A percentile compares a stretch with the other conserved stretches of the same genome.
phyloP scores from a whole-genome alignment of 2,113 vertebrate species.

The Chloropsis hardwickii region DNA sequence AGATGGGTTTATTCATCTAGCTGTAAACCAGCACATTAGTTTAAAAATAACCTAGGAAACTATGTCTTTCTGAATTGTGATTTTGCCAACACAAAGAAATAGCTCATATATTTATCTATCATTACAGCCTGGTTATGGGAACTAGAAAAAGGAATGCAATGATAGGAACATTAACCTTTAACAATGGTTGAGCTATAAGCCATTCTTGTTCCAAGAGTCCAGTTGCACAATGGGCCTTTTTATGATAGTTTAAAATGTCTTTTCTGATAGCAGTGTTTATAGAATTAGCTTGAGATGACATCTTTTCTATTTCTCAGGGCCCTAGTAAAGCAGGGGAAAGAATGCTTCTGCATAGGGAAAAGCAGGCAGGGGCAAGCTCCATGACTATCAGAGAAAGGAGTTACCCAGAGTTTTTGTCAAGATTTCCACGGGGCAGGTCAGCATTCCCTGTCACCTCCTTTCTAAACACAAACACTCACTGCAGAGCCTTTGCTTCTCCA shows the following conservation, averaged over 20 bases:
- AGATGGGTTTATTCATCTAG: conserved; percentile 52
- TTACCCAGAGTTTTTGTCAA: not conserved
- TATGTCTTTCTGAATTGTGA: conserved; percentile 66
- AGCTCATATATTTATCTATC: conserved; percentile 63
- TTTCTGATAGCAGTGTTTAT: conserved; percentile 38
- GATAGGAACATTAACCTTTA: conserved; percentile 60
- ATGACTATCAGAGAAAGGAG: not conserved
- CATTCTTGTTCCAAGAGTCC: conserved; percentile 17
- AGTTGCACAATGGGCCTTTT: conserved; percentile 29
- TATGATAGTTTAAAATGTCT: conserved; percentile 15
- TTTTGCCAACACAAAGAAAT: conserved; percentile 72
- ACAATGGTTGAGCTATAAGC: conserved; percentile 27
- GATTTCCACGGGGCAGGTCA: not conserved
- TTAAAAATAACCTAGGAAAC: conserved; percentile 72
- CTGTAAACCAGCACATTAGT: conserved; percentile 44
- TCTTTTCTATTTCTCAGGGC: not conserved
- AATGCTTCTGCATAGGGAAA: not conserved
- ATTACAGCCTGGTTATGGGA: conserved; percentile 47
- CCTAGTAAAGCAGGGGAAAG: not conserved
- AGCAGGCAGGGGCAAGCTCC: not conserved
- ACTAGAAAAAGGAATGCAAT: conserved; percentile 49
- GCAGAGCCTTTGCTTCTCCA: not conserved
- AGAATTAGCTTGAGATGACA: conserved; percentile 32
- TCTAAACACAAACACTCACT: not conserved
- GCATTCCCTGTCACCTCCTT: not conserved